phyloP scores from a whole-genome alignment of 1,140 invertebrate species.

The Atta cephalotes region DNA sequence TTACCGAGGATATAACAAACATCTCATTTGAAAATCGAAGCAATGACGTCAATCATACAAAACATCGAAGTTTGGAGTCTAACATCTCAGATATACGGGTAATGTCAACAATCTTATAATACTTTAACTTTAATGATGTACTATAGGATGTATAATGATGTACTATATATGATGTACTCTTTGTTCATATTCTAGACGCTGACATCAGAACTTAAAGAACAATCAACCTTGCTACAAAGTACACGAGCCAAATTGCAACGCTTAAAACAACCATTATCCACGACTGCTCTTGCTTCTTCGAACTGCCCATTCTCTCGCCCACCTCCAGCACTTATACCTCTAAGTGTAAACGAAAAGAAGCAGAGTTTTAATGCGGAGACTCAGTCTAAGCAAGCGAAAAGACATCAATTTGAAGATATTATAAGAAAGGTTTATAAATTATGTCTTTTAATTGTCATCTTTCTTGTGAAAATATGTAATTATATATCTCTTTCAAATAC shows the following conservation, averaged over 20 bases:
- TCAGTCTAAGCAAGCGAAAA: slow-evolving; percentile 77
- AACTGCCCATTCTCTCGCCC: slow-evolving; percentile 70
- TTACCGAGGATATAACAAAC: slow-evolving; percentile 64
- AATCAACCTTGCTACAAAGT: slow-evolving; percentile 78
- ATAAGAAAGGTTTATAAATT: slow-evolving; percentile 79
- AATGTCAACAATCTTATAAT: neutral
- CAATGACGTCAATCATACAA: slow-evolving; percentile 70
- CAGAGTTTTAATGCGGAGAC: slow-evolving; percentile 75
- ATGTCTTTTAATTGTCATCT: neutral
- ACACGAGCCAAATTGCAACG: slow-evolving; percentile 81
- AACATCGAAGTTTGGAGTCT: slow-evolving; percentile 68
- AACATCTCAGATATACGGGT: slow-evolving; percentile 80
- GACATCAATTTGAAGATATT: slow-evolving; percentile 81
- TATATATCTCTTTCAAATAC: slow-evolving; percentile 31
- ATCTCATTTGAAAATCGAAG: slow-evolving; percentile 74
- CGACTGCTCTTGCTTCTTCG: slow-evolving; percentile 57
- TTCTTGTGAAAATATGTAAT: neutral
- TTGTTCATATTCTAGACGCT: slow-evolving; percentile 74
- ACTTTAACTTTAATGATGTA: neutral
- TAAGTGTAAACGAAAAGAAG: slow-evolving; percentile 74
- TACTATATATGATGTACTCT: too few relatives aligned
- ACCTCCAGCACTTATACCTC: slow-evolving; percentile 63
- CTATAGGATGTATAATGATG: neutral
- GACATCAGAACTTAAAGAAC: slow-evolving; percentile 82
- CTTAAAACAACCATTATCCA: slow-evolving; percentile 78